phyloP scores from a whole-genome alignment of 2,113 vertebrate species.

The Loxodonta africana region DNA sequence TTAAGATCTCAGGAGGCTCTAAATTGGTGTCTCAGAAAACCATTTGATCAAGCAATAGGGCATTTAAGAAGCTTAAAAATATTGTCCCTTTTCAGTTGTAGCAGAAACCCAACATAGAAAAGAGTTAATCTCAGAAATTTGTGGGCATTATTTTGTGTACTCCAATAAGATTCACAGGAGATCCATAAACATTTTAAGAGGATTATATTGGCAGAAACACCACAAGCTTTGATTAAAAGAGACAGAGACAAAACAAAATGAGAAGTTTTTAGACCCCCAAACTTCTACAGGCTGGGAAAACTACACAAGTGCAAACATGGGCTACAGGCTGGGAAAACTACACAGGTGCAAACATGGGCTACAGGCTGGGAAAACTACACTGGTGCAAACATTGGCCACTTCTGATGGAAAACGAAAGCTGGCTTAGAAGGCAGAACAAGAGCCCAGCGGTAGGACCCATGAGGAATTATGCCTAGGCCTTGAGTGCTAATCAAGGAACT shows the following conservation, averaged over 20 bases:
- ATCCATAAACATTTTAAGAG: neutral
- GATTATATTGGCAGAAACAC: neutral
- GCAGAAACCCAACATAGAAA: neutral
- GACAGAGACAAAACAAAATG: neutral
- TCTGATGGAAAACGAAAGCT: neutral
- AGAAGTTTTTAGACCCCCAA: neutral
- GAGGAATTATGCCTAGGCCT: neutral
- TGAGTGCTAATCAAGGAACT: neutral
- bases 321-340: neutral
- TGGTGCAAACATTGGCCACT: neutral
- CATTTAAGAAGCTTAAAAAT: neutral
- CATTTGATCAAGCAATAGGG: neutral
- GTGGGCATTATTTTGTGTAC: neutral
- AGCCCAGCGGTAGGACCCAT: neutral
- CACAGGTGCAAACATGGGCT: neutral
- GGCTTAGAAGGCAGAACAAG: neutral
- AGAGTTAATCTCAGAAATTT: neutral
- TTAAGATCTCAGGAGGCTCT: neutral
- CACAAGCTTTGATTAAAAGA: neutral
- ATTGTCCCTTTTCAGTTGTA: neutral
- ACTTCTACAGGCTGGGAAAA: neutral
- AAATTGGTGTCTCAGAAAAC: neutral
- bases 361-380: neutral
- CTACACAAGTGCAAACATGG: neutral
- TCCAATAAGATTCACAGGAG: neutral